Conservation (phyloP, 2,888 invertebrate species). For the Hirtodrosophila trivittata region DNA sequence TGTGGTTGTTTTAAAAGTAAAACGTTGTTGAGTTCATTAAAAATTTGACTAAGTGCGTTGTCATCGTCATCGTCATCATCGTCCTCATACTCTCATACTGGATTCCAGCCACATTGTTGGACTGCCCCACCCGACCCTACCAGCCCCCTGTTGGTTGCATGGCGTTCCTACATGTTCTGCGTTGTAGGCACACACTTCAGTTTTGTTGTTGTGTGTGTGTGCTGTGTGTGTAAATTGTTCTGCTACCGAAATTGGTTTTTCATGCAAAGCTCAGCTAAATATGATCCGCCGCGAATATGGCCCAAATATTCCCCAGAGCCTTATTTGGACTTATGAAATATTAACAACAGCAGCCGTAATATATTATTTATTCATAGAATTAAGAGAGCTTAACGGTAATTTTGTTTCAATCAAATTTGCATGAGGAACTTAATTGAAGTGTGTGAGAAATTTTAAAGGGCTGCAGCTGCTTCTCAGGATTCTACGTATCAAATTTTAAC, state of each 20-base stretch:
- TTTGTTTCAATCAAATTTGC: slow-evolving; percentile 22
- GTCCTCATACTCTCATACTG: slow-evolving; percentile 24
- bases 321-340: slow-evolving; percentile 44
- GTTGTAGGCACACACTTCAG: slow-evolving; percentile 47
- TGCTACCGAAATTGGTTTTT: slow-evolving; percentile 45
- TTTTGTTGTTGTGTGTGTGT: slow-evolving; percentile 14
- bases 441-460: background rate
- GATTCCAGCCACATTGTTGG: slow-evolving; percentile 28
- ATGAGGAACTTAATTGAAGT: background rate
- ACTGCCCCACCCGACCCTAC: slow-evolving; percentile 2
- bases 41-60: slow-evolving; percentile 74
- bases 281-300: slow-evolving; percentile 25
- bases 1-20: slow-evolving; percentile 55
- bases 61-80: slow-evolving; percentile 51
- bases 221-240: slow-evolving; percentile 29
- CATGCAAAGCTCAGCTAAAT: slow-evolving; percentile 37
- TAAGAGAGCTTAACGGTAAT: slow-evolving; percentile 40
- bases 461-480: background rate
- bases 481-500: no score
- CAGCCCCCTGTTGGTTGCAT: slow-evolving; percentile 4
- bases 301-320: slow-evolving; percentile 24
- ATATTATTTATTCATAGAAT: slow-evolving; percentile 35
- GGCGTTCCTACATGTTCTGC: slow-evolving; percentile 18
- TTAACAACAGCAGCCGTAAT: slow-evolving; percentile 32
- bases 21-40: slow-evolving; percentile 75